These are phyloP conservation scores for Oegoconia quadripuncta DNA, from an alignment of 2,888 invertebrate species.

Conservation along the genomic window DNA sequence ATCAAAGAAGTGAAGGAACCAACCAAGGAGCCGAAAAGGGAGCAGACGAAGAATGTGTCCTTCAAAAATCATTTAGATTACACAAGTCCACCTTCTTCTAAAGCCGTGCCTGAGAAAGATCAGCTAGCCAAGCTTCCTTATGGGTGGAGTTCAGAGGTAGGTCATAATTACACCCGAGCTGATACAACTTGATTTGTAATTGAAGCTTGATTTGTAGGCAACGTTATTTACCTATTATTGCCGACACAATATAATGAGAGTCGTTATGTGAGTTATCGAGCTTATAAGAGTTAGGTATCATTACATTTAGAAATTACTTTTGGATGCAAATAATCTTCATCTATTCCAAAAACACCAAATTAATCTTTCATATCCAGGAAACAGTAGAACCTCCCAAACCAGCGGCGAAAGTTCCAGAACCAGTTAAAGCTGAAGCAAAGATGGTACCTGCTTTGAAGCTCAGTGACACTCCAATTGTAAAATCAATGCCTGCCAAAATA, in stretches of 20 bases:
- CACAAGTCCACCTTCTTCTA: conserved; percentile 63
- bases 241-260: too few relatives aligned
- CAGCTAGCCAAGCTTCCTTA: conserved; percentile 72
- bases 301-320: too few relatives aligned
- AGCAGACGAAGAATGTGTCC: conserved; percentile 72
- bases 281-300: too few relatives aligned
- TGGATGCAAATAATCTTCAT: too few relatives aligned
- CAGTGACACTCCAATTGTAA: conserved; percentile 48
- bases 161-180: too few relatives aligned
- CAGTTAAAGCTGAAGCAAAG: conserved; percentile 58
- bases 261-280: too few relatives aligned
- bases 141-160: conserved; percentile 65
- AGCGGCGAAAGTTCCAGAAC: conserved; percentile 41
- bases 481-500: conserved; percentile 59
- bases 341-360: too few relatives aligned
- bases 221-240: too few relatives aligned
- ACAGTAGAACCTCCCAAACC: conserved; percentile 55
- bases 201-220: too few relatives aligned
- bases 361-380: conserved; percentile 31
- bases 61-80: conserved; percentile 75
- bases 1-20: conserved; percentile 44
- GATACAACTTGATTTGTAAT: too few relatives aligned
- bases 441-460: conserved; percentile 55
- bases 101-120: conserved; percentile 70
- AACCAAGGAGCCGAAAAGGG: conserved; percentile 61